phyloP scores from a whole-genome alignment of 2,113 vertebrate species.

The Bungarus multicinctus region DNA sequence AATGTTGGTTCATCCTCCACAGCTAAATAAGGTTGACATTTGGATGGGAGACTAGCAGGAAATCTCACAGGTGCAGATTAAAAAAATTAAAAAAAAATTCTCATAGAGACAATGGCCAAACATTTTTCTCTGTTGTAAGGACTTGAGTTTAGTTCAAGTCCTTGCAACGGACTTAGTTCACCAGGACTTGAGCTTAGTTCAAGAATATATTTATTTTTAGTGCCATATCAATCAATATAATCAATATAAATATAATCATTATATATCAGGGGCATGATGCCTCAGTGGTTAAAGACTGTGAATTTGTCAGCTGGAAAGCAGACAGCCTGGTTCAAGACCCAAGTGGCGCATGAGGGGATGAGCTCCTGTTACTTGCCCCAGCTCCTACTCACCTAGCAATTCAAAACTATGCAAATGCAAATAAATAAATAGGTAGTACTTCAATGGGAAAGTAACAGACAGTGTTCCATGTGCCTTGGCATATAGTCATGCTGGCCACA shows the following conservation, averaged over 20 bases:
- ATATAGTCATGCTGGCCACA: not conserved
- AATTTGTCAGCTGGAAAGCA: not conserved
- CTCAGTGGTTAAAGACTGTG: not conserved
- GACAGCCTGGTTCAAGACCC: not conserved
- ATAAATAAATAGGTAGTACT: not conserved
- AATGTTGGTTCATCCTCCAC: not conserved
- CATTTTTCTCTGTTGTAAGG: not conserved
- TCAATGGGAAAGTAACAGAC: not conserved
- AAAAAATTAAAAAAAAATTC: not conserved
- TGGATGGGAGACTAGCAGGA: not conserved
- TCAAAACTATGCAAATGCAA: not conserved
- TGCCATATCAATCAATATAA: not conserved
- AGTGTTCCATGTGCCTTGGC: not conserved
- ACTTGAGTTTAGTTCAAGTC: not conserved
- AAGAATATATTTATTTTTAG: not conserved
- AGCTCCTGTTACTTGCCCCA: not conserved
- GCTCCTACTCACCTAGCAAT: not conserved
- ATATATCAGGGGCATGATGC: not conserved
- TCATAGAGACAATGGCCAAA: not conserved
- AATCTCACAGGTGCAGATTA: not conserved
- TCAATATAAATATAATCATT: not conserved
- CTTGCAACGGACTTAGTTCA: too few species aligned
- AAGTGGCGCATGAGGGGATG: not conserved
- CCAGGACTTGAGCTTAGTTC: not conserved
- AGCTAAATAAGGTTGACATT: not conserved